Conservation (phyloP, 2,797 vertebrate species). For the Capromys pilorides region DNA sequence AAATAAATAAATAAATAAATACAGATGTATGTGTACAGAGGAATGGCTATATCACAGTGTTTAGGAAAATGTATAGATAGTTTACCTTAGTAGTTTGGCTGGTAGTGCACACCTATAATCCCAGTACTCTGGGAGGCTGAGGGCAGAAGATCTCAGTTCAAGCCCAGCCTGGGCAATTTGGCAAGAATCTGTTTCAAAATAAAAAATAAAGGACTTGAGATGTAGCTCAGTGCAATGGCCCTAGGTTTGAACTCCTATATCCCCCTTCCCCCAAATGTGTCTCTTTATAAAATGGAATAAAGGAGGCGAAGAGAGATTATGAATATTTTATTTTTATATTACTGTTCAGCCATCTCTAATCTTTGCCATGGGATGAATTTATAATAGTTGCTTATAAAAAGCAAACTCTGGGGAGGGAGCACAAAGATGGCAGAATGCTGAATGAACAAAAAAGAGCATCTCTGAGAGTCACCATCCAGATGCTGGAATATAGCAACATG, state of each 20-base stretch:
- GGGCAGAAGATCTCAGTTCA: not conserved
- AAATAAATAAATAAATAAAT: no score
- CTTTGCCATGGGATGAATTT: not conserved
- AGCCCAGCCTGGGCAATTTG: no score
- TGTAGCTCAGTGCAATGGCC: not conserved
- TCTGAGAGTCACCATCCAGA: no score
- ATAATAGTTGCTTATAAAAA: conserved; percentile 3
- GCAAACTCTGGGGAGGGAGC: not conserved
- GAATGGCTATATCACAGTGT: not conserved
- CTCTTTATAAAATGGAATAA: not conserved
- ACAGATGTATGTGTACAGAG: not conserved
- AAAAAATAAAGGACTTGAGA: not conserved
- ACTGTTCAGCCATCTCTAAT: not conserved
- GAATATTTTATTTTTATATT: not conserved
- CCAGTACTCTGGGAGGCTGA: not conserved
- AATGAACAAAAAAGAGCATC: no score
- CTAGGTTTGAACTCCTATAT: not conserved
- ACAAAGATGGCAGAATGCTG: no score
- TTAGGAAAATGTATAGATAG: not conserved
- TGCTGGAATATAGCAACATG: no score
- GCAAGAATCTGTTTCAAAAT: not conserved
- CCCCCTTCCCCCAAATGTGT: not conserved
- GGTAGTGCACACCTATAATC: not conserved
- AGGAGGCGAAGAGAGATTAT: not conserved
- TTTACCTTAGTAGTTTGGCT: not conserved